phyloP scores from a whole-genome alignment of 2,113 vertebrate genomes.

The Anser cygnoides region DNA sequence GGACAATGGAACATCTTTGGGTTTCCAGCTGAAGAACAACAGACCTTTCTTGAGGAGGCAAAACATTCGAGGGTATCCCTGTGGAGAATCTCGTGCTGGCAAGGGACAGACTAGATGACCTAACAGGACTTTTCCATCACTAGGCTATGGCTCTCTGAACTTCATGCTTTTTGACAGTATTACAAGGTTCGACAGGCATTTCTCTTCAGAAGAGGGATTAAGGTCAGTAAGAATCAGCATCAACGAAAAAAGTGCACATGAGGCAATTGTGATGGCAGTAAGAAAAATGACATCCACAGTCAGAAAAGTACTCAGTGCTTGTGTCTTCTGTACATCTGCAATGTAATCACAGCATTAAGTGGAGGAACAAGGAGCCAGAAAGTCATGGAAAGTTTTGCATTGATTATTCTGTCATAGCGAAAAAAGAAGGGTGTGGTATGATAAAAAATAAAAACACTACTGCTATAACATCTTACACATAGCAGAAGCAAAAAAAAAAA shows the following conservation, averaged over 20 bases:
- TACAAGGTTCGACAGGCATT: conserved; percentile 67
- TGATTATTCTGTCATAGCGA: background rate
- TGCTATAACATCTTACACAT: background rate
- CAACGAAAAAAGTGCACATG: conserved; percentile 60
- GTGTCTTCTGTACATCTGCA: background rate
- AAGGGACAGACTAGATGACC: conserved; percentile 21
- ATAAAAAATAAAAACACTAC: background rate
- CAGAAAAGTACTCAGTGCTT: background rate
- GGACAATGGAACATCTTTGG: background rate
- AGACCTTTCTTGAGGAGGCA: background rate
- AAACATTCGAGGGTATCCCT: background rate
- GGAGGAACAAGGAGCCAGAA: background rate
- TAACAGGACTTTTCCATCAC: conserved; percentile 48
- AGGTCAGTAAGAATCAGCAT: conserved; percentile 70
- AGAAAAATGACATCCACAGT: background rate
- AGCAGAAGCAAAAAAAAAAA: background rate
- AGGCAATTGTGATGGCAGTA: conserved; percentile 37
- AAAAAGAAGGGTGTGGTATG: background rate
- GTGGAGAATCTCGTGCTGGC: background rate
- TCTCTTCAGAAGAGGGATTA: conserved; percentile 66
- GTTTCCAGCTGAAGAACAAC: background rate
- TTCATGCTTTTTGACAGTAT: conserved; percentile 71
- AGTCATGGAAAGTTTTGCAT: background rate
- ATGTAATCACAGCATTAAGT: background rate
- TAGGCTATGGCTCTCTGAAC: conserved; percentile 49